Evolutionary conservation across 1,140 invertebrate genomes (phyloP), one percentile per base, ranked within the genome.

Genomic region (Kradibia gibbosae): DNA sequence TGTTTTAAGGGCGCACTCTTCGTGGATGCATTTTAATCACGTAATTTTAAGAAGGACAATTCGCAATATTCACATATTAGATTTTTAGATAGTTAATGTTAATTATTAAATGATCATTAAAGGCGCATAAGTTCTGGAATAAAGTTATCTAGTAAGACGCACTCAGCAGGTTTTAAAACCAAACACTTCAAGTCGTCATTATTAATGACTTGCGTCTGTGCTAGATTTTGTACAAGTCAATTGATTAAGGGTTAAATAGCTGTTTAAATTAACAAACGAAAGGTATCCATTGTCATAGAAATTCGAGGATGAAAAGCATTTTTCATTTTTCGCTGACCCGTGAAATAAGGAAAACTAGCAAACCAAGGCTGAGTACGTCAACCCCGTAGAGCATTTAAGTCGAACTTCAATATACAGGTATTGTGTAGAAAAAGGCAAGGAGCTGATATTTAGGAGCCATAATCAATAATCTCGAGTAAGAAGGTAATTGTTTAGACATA

Each of bases 381-480:
- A 34, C 45, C 73, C 53, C 13, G 13, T 22, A 8, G 36, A 36
- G 22, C 11, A 42, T 70, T 70, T 39, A 5, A 57, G 34, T 45
- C 17, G 4, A 11, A 15, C 42, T 7, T 76, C 39, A 55, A 76
- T 28, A 53, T 31, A 55, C 53, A 57, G 48, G 57, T 42, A 77
- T 77, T 77, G 74, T 77, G 25, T 67, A 28, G 62, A 13, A 78
- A 45, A 15, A 50, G 42, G 39, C 78, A 60, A 53, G 39, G 25
- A 28, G 39, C 34, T 28, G 48, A 77, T 50, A 60, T 31, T 36
- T 1, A 39, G 53, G 13, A 57, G n/a, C 17, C 20, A 77, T 77
- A 77, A 81, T 81, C 80, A 81, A 81, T 81, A 81, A 81, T 67
- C 73, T 55, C 74, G 74, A 15, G 67, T 81, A 81, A 81, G 73